These are phyloP conservation scores for Anagyrus pseudococci DNA, from an alignment of 2,888 invertebrate genomes.

Conservation along the genomic window DNA sequence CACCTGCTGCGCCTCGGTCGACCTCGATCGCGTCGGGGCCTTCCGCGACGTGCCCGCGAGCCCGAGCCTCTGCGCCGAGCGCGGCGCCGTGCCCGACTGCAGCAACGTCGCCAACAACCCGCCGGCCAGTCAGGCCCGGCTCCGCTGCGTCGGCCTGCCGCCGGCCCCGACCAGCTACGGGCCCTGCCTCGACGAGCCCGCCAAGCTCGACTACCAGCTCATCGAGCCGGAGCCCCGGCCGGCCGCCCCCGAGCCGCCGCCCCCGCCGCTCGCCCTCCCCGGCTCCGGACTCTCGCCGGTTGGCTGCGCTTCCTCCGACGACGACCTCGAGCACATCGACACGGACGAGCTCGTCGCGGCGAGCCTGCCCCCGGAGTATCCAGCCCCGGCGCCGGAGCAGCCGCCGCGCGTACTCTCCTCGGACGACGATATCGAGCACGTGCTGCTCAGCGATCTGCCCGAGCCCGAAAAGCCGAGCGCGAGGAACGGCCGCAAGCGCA, in stretches of 20 bases:
- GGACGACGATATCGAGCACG: constrained; percentile 56
- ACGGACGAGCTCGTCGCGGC: constrained; percentile 26
- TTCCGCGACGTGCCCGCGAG: constrained; percentile 54
- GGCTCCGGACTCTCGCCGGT: too few relatives aligned
- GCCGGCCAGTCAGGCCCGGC: too few relatives aligned
- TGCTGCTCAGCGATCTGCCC: constrained; percentile 40
- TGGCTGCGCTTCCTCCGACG: constrained; percentile 43
- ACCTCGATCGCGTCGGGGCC: constrained; percentile 53
- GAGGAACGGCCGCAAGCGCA: constrained; percentile 21
- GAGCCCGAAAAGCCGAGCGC: constrained; percentile 6
- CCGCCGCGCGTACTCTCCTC: constrained; percentile 42
- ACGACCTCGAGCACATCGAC: constrained; percentile 52
- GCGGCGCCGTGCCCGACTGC: constrained; percentile 55
- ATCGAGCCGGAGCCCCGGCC: constrained; percentile 4
- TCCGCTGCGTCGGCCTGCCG: too few relatives aligned
- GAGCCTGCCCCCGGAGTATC: background rate
- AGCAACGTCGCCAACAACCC: constrained; percentile 30
- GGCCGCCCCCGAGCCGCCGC: constrained; percentile 3
- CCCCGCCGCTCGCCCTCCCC: too few relatives aligned
- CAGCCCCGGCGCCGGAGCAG: background rate
- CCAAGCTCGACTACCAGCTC: constrained; percentile 4
- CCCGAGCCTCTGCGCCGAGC: constrained; percentile 55
- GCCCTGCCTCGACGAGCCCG: too few relatives aligned
- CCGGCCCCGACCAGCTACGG: too few relatives aligned
- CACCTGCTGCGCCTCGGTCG: constrained; percentile 43